Evolutionary conservation across 2,113 vertebrate genomes (phyloP), one percentile per base, ranked within the genome.

Genomic region (Alethe diademata): DNA sequence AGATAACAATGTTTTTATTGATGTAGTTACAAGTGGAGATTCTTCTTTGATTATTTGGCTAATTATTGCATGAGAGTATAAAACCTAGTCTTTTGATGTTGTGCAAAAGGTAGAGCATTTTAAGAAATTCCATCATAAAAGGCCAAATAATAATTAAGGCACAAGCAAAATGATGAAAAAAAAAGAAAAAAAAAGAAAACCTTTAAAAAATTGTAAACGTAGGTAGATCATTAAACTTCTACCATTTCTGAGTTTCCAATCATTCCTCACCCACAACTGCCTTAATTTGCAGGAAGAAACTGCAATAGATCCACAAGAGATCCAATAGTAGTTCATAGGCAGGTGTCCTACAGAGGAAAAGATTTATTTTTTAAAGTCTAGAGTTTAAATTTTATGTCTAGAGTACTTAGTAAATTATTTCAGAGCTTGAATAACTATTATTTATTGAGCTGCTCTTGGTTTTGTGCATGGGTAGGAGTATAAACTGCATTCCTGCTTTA

Each of bases 291-390:
- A 58, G 12, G 33, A 67, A 62, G 20, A 87, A 84, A 75, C 22
- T 33, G 5, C 45, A 62, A 5, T 50, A 45, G 43, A 72, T 19
- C 16, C 5, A 1, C 26, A 29, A 19, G 17, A 53, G 28, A 53
- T 31, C 51, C 51, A 53, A 48, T 1, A 48, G 19, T 43, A 67
- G 24, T 53, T 76, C 42, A 53, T 2, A 48, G 23, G 13, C 8
- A 80, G 15, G 10, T 57, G 7, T 45, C 29, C 18, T 25, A 47
- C 7, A 74, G 20, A 42, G 11, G 13, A 3, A 72, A 4, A 45
- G 0, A 6, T 9, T 9, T 20, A 29, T n/a, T 12, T 20, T n/a
- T n/a, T 17, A 12, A 31, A 51, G 5, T n/a, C 13, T 28, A 31
- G 20, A 35, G 35, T 62, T 81, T 51, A 54, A 71, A 75, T 60